Evolutionary conservation across 2,113 vertebrate genomes (phyloP).

Genomic region (Ochotona curzoniae): DNA sequence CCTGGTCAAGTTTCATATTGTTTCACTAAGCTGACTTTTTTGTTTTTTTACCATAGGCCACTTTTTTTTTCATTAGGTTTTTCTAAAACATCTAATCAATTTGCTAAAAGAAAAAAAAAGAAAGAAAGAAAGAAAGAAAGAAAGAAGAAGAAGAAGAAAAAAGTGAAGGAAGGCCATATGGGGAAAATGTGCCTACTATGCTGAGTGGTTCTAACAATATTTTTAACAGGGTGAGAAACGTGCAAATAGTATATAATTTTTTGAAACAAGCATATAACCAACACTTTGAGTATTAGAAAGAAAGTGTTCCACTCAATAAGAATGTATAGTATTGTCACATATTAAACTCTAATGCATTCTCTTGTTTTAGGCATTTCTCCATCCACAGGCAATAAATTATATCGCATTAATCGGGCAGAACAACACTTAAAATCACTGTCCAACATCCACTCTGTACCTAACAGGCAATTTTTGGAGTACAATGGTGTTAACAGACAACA

Average conservation of each 20-base stretch:
- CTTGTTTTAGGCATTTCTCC: not conserved
- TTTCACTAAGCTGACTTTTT: not conserved
- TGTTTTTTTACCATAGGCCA: not conserved
- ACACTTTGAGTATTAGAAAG: not conserved
- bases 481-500: not conserved
- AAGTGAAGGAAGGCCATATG: too few species aligned
- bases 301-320: not conserved
- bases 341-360: not conserved
- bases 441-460: not conserved
- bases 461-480: not conserved
- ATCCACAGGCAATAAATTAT: not conserved
- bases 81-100: not conserved
- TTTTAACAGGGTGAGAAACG: not conserved
- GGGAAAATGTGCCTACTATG: not conserved
- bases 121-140: too few species aligned
- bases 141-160: too few species aligned
- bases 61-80: not conserved
- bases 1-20: not conserved
- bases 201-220: not conserved
- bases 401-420: not conserved
- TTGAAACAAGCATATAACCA: not conserved
- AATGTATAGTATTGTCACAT: not conserved
- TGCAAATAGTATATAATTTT: not conserved
- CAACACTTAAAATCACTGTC: not conserved
- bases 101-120: not conserved